Conservation (phyloP, 2,888 invertebrate species). For the Leptopilina drosophilae region DNA sequence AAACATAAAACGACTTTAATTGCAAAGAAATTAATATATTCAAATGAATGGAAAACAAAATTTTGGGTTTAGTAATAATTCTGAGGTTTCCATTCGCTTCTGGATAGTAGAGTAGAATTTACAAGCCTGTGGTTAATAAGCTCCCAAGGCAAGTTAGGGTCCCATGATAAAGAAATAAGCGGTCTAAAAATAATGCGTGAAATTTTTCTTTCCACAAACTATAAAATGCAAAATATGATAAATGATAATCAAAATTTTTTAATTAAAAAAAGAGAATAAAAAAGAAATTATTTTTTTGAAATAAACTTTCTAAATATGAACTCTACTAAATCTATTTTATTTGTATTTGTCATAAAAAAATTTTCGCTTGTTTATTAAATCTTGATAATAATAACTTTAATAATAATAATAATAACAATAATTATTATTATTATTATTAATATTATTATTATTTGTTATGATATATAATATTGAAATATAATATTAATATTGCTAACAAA, state of each 20-base stretch:
- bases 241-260: background rate
- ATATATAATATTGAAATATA: no score
- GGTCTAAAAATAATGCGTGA: background rate
- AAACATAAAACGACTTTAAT: conserved; percentile 14
- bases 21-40: background rate
- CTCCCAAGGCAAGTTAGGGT: background rate
- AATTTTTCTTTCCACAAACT: background rate
- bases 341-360: no score
- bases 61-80: background rate
- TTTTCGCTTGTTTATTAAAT: no score
- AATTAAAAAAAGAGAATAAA: background rate
- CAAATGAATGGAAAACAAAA: background rate
- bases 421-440: no score
- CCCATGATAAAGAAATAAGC: conserved; percentile 3
- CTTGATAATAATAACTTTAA: no score
- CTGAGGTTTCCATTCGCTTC: conserved; percentile 24
- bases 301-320: no score
- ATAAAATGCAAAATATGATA: no score
- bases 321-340: no score
- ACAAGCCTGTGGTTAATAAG: conserved; percentile 28
- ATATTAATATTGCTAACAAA: no score
- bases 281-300: no score
- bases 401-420: no score
- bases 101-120: conserved; percentile 6
- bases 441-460: no score